Evolutionary conservation across 2,797 vertebrate genomes (phyloP), one percentile per base, ranked within the genome.

Genomic region (Moxostoma hubbsi): DNA sequence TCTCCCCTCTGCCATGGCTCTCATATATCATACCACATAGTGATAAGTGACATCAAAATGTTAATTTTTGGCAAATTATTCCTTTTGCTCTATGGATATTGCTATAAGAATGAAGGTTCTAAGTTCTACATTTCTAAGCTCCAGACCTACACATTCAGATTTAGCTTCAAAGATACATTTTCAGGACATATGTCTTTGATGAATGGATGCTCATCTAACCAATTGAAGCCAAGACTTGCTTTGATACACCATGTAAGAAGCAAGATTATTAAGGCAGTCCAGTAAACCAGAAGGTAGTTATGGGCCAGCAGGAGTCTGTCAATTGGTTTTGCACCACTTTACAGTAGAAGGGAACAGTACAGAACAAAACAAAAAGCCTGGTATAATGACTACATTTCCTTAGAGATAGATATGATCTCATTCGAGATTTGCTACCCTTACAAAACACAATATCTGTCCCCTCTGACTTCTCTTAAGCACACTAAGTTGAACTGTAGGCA

Each of bases 311-410:
- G 73, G 75, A 13, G 84, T 85, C 88, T 87, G 86, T 80, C 75
- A 89, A 91, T 86, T 82, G 18, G 5, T 9, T 43, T 10, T 51
- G n/a, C 24, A n/a, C 54, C 50, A 12, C 43, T 45, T 15, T 9
- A 64, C 70, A 45, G 36, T 49, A 47, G 7, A 45, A 49, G 16
- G 43, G 46, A 66, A 47, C 7, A 51, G 53, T 61, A 24, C 24
- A 83, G 86, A 81, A 15, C 36, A 36, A 36, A 57, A 13, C 16
- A 9, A 83, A 45, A 59, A 83, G 54, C 61, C 59, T 80, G 74
- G 88, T 89, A 88, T 88, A 83, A 92, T 89, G 89, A 90, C 86
- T 81, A 76, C 86, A 89, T 86, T 74, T 89, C 90, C 85, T 85
- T 74, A 72, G 83, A 87, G 55, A 62, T 7, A 43, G 24, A 64